These are phyloP conservation scores for Ostrea edulis DNA, from an alignment of 1,140 invertebrate species.

Conservation along the genomic window DNA sequence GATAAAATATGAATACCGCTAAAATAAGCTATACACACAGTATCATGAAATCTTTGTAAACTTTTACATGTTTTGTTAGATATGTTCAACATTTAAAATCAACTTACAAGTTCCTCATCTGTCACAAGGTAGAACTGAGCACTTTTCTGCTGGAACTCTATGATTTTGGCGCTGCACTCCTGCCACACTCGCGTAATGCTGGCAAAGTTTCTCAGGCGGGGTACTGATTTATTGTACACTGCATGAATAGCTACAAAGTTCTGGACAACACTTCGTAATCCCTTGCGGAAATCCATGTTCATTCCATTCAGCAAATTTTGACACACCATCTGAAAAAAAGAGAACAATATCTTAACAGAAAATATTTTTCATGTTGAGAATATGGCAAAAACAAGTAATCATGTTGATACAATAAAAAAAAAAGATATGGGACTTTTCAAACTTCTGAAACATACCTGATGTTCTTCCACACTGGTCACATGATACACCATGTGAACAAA, in stretches of 20 bases:
- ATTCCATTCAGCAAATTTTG: conserved; percentile 39
- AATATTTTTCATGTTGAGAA: not conserved
- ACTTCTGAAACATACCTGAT: conserved; percentile 46
- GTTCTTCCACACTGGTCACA: conserved; percentile 45
- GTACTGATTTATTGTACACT: conserved; percentile 33
- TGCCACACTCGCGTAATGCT: conserved; percentile 55
- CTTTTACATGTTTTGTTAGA: too few relatives aligned
- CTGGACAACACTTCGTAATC: conserved; percentile 1
- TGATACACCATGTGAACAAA: conserved; percentile 64
- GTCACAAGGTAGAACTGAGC: conserved; percentile 47
- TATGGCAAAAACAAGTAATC: not conserved
- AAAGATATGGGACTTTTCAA: not conserved
- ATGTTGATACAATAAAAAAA: too few relatives aligned
- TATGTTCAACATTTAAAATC: too few relatives aligned
- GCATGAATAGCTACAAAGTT: conserved; percentile 52
- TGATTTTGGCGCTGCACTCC: conserved; percentile 44
- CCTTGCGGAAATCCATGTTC: conserved; percentile 12
- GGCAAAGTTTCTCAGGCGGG: conserved; percentile 52
- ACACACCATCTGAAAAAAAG: conserved; percentile 49
- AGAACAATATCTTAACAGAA: not conserved
- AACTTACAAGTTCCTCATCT: conserved; percentile 61
- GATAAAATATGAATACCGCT: too few relatives aligned
- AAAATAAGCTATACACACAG: too few relatives aligned
- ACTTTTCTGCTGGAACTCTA: conserved; percentile 50
- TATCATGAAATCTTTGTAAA: too few relatives aligned